Evolutionary conservation across 2,113 vertebrate genomes (phyloP).

Genomic region (Pipra filicauda): DNA sequence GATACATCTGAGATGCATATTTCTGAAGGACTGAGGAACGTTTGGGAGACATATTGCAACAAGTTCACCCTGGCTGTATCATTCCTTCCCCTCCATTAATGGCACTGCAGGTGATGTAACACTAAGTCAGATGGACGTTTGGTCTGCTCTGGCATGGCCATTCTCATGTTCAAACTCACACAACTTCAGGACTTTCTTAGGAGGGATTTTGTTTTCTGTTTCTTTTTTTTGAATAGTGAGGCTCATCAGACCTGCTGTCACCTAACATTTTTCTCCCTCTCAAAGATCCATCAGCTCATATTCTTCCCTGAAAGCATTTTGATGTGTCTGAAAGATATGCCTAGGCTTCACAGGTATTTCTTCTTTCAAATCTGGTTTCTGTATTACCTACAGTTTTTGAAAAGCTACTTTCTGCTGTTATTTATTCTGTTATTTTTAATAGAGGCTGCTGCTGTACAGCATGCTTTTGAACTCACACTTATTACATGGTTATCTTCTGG

Average conservation of each 20-base stretch:
- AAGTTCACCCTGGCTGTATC: background rate
- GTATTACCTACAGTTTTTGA: background rate
- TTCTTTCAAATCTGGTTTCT: background rate
- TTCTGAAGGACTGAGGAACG: background rate
- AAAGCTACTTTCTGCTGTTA: background rate
- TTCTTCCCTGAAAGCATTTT: background rate
- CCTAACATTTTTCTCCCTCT: background rate
- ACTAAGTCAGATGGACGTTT: background rate
- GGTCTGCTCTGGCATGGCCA: background rate
- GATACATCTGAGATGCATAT: background rate
- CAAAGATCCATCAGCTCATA: background rate
- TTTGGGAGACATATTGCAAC: background rate
- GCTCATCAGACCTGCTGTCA: background rate
- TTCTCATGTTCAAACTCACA: background rate
- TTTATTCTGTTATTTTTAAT: background rate
- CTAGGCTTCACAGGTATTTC: background rate
- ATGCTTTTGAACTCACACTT: background rate
- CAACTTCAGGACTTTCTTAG: background rate
- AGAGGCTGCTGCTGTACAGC: background rate
- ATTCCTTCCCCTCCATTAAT: background rate
- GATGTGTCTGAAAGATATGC: background rate
- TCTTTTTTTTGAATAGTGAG: background rate
- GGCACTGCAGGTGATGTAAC: background rate
- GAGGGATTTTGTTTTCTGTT: background rate
- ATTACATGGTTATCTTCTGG: background rate